Evolutionary conservation across 1,140 invertebrate genomes (phyloP), one percentile per base, ranked within the genome.

Genomic region (Euwallacea similis): DNA sequence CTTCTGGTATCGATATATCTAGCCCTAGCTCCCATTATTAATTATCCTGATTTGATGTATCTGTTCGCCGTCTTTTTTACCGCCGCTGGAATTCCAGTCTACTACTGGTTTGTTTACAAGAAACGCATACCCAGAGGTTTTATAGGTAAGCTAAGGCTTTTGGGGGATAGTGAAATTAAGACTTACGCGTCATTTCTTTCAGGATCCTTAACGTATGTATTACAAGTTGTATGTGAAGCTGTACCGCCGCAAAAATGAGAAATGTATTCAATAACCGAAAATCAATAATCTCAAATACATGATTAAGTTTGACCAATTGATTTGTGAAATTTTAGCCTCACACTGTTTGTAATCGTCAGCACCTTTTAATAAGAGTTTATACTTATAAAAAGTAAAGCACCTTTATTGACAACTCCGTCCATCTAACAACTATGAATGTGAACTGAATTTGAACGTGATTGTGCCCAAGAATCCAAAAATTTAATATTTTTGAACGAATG

Each of bases 21-120:
- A 2, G 88, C 93, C 0, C 79, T 93, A 0, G 86, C 88, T 9
- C 94, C 94, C n/a, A 91, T 97, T 42, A 82, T 94, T 4, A 84
- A 88, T 15, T 86, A 93, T 73, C 94, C 94, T 0, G 87, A 89
- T 10, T 77, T 88, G 0, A 92, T 93, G 79, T 94, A 94, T 80
- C 82, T 95, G 7, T 89, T 93, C 75, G 92, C 92, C 0, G 77
- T 92, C 0, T 81, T 85, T 0, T 95, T 95, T 76, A 88, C 94
- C 33, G 53, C 90, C 0, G 71, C 88, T 6, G 94, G 93, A 7
- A 80, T 90, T 11, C 61, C 87, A 0, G 85, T 95, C 16, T 96
- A 96, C 78, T 87, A 91, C 43, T 84, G 88, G 21, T 93, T 92
- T 77, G 90, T 96, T n/a, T 91, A 91, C 79, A 88, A 90, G 70